phyloP scores from a whole-genome alignment of 2,797 vertebrate genomes.

The Cynopterus sphinx region DNA sequence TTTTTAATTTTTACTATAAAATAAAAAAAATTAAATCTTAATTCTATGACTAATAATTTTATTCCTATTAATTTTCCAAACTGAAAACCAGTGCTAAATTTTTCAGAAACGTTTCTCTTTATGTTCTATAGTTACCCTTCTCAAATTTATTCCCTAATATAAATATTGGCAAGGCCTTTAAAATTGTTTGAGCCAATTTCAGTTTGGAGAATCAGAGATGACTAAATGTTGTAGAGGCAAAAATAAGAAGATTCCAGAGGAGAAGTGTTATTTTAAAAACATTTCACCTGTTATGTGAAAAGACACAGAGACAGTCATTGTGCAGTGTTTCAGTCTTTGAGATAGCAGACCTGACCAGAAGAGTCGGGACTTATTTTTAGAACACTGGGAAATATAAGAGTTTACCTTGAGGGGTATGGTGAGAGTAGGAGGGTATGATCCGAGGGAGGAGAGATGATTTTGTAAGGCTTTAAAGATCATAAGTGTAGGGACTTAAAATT shows the following conservation, averaged over 20 bases:
- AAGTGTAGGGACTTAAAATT: not conserved
- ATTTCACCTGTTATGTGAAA: not conserved
- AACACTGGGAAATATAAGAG: not conserved
- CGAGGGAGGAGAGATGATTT: not conserved
- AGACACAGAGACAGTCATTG: not conserved
- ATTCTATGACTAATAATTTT: not conserved
- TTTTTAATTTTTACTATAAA: not conserved
- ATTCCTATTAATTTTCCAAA: not conserved
- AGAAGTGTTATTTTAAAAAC: not conserved
- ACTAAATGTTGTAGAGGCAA: not conserved
- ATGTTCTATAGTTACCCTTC: not conserved
- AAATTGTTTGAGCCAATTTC: not conserved
- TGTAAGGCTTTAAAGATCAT: not conserved
- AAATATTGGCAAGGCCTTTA: not conserved
- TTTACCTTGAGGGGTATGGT: not conserved
- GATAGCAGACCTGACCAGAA: not conserved
- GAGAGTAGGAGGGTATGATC: not conserved
- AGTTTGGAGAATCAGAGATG: not conserved
- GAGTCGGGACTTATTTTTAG: not conserved
- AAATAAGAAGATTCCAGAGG: not conserved
- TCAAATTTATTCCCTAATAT: not conserved
- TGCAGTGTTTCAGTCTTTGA: not conserved
- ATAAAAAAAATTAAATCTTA: not conserved
- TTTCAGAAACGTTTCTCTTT: not conserved
- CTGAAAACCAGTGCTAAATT: not conserved